Percentiles rank a stretch among this genome's conserved stretches.
These are phyloP conservation scores for Polylopha cassiicola DNA, from an alignment of 2,888 invertebrate species.

Conservation along the genomic window DNA sequence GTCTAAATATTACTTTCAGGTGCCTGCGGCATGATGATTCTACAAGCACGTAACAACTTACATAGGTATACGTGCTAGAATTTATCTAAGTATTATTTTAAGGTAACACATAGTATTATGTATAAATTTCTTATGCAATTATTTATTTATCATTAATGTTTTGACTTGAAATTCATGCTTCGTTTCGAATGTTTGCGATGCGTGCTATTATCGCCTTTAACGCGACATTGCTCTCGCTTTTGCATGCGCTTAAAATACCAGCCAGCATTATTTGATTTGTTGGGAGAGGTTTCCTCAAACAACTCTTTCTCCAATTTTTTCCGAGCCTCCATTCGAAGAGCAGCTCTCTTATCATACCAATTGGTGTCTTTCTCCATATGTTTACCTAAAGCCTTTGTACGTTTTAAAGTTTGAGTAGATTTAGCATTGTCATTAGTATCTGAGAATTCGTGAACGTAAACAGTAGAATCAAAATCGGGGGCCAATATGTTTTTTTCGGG, in stretches of 20 bases:
- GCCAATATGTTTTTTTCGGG: conserved; percentile 35
- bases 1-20: no score
- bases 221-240: conserved; percentile 63
- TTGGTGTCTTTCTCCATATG: conserved; percentile 35
- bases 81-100: conserved; percentile 2
- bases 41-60: no score
- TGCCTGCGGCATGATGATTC: no score
- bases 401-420: conserved; percentile 11
- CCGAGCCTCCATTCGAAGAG: conserved; percentile 54
- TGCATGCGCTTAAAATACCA: conserved; percentile 73
- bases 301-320: conserved; percentile 54
- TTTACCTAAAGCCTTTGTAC: conserved; percentile 26
- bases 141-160: conserved; percentile 38
- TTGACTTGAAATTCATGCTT: conserved; percentile 61
- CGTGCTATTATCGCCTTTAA: conserved; percentile 56
- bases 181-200: conserved; percentile 50
- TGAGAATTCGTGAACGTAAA: conserved; percentile 35
- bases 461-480: conserved; percentile 32
- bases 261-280: conserved; percentile 56
- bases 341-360: conserved; percentile 62
- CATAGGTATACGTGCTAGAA: no score
- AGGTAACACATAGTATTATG: conserved; percentile 5
- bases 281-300: conserved; percentile 49
- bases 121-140: conserved; percentile 2
- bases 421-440: conserved; percentile 28